Base-by-base conservation (phyloP, 2,888 invertebrate species). In the Trilocha varians region DNA sequence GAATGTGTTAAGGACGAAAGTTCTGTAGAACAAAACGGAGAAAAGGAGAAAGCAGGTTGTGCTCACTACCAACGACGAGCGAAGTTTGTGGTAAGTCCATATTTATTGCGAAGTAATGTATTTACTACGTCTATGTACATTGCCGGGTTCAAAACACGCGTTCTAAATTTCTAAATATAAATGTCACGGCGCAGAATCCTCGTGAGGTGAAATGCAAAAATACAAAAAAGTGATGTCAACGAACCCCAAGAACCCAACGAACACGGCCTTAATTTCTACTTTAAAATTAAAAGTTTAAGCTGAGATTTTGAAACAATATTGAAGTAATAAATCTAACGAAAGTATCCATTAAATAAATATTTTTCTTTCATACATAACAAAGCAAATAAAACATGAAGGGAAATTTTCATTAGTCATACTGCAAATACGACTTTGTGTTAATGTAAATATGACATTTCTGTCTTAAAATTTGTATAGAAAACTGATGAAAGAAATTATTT, bases 61-160 rank as follows among this genome's bases (percentile, higher is more conserved):
- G 89, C 90, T 55, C 95, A 95, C 82, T 95, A 95, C 68, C 93
- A 93, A 71, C 88, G 95, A 61, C 91, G 93, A 71, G 93, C 93
- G 38, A 93, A 94, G 84, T 93, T 95, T 79, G 93, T 95, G 86
- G 94, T 94, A 86, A 89, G 92, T 86, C 46, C 43, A 32, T 40
- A 34, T 35, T 15, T 39, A 16, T 13, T 32, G 16, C 11, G 32
- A 18, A 15, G 41, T 18, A 40, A 39, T 11, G 39, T 44, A 42
- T 39, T 14, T 18, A 47, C 38, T 17, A 42, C 17, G 47, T 43
- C 18, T 13, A 18, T 16, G 37, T 13, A 62, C 64, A 67, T 66
- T 55, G 62, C 53, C 45, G 42, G 33, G 38, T 3, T 9, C 25
- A 25, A 25, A 25, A 25, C 3, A 25, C 25, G 25, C 25, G 25